phyloP scores from a whole-genome alignment of 2,797 vertebrate species.

The Dallia pectoralis region DNA sequence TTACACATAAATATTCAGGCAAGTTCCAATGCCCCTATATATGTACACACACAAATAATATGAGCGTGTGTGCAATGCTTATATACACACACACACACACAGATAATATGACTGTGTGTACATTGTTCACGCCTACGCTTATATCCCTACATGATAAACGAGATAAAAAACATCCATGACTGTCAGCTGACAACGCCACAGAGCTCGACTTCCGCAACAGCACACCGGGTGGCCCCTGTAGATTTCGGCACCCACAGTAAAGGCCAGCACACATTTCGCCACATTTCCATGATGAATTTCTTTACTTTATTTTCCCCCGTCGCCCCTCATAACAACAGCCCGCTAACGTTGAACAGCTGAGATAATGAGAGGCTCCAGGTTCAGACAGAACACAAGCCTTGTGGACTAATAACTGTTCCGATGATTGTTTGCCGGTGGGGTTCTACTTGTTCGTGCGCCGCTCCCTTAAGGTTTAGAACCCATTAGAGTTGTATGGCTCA shows the following conservation, averaged over 20 bases:
- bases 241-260: constrained; percentile 30
- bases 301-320: constrained; percentile 21
- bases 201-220: constrained; percentile 1
- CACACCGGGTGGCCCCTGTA: constrained; percentile 38
- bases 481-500: constrained; percentile 14
- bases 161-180: constrained; percentile 29
- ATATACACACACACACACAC: neutral
- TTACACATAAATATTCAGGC: too few relatives aligned
- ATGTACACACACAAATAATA: neutral
- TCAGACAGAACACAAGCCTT: constrained; percentile 19
- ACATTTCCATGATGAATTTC: neutral
- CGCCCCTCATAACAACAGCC: constrained; percentile 34
- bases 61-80: too few relatives aligned
- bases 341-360: constrained; percentile 43
- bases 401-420: constrained; percentile 20
- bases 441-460: constrained; percentile 12
- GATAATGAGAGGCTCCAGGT: constrained; percentile 26
- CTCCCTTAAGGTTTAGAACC: constrained; percentile 18
- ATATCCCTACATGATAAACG: constrained; percentile 27
- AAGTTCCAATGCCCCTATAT: too few relatives aligned
- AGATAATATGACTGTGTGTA: too few relatives aligned
- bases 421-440: constrained; percentile 19
- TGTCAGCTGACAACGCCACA: constrained; percentile 29
- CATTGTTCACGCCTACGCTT: neutral
- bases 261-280: constrained; percentile 36